These are phyloP conservation scores for Pterois miles DNA, from an alignment of 2,797 vertebrate species.

Conservation along the genomic window DNA sequence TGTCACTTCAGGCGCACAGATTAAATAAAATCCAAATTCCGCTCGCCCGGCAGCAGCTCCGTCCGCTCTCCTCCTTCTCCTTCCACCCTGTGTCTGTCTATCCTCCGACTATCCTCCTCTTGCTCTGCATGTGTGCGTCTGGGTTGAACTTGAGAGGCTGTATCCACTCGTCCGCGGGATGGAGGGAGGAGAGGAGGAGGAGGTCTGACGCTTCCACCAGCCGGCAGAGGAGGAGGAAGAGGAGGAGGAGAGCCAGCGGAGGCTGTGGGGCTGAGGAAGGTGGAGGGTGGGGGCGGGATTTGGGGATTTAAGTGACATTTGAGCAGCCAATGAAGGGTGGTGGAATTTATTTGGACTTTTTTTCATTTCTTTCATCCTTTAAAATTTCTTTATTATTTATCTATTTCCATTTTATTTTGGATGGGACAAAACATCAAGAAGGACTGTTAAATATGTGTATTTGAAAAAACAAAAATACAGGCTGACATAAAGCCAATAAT, in stretches of 20 bases:
- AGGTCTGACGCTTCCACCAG: slow-evolving; percentile 65
- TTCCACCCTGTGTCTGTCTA: slow-evolving; percentile 20
- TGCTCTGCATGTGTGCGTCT: slow-evolving; percentile 37
- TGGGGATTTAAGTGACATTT: slow-evolving; percentile 61
- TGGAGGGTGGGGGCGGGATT: slow-evolving; percentile 61
- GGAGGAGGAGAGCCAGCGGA: slow-evolving; percentile 29
- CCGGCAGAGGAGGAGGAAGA: slow-evolving; percentile 50
- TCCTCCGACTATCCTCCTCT: slow-evolving; percentile 47
- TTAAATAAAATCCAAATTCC: slow-evolving; percentile 53
- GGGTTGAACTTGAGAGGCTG: slow-evolving; percentile 71
- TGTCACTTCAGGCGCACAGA: slow-evolving; percentile 25
- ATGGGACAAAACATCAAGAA: background rate
- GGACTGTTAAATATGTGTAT: too few species aligned
- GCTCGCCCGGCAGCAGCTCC: slow-evolving; percentile 43
- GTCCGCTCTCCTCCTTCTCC: slow-evolving; percentile 30
- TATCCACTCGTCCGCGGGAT: slow-evolving; percentile 63
- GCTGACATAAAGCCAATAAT: background rate
- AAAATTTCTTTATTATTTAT: background rate
- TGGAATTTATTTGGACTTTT: slow-evolving; percentile 10
- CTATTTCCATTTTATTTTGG: too few species aligned
- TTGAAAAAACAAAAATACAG: background rate
- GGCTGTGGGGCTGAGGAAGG: slow-evolving; percentile 42
- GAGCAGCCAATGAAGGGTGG: slow-evolving; percentile 66
- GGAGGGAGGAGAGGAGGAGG: slow-evolving; percentile 60
- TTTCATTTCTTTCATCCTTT: background rate